Evolutionary conservation across 1,140 invertebrate species (phyloP), one percentile per base, ranked within the genome.

Genomic region (Eufriesea mexicana): DNA sequence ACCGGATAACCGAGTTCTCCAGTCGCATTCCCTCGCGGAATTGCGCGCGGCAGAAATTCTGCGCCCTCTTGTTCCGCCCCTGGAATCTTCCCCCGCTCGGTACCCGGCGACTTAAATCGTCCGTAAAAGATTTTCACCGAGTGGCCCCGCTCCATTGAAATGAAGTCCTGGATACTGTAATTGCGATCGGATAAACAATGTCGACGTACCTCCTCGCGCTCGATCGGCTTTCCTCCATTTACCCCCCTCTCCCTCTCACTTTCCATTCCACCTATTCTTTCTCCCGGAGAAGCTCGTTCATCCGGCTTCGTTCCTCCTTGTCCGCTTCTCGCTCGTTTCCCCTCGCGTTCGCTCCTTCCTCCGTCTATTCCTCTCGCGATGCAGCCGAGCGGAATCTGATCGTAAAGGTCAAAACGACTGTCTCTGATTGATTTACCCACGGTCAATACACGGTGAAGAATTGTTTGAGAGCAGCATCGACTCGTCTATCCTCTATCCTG

Each of bases 371-470:
- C 49, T 28, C 45, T 28, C 18, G 35, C 54, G 51, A 70, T 35
- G 81, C 85, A 77, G 72, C 45, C 85, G 59, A 54, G 14, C 77
- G 87, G 86, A 88, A 89, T 88, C 76, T 64, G 87, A 88, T 88
- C 87, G 84, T 77, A 81, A 86, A 89, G 86, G 80, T 89, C 87
- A 84, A 88, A 89, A 89, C 87, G 83, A 88, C 87, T 88, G 87
- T 89, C 86, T 79, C 84, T 88, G 87, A 89, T 89, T 89, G 87
- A 89, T 89, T 89, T 89, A 88, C 84, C 84, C 86, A 88, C 80
- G 86, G 84, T 89, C 87, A 88, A 89, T 89, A 88, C 87, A 83
- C 87, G 80, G 73, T 81, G 84, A 89, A 88, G 87, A 89, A 89
- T 88, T 79, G 86, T 84, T 85, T 73, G 75, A 78, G 75, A 76